Base-by-base conservation (phyloP, 2,888 invertebrate genomes). In the Sinopyrophorus schimmeli region DNA sequence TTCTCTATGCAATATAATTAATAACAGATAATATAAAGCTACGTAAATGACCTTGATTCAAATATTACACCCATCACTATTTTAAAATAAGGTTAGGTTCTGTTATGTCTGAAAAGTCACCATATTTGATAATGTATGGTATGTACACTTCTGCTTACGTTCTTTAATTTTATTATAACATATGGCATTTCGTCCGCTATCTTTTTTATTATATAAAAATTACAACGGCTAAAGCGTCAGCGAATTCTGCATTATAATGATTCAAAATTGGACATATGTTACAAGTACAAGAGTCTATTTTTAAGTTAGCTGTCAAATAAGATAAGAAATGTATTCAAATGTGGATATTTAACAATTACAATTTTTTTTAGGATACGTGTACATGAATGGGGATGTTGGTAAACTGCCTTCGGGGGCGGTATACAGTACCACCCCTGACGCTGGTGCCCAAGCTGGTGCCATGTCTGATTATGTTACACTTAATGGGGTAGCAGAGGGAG, bases 311-410 rank as follows among this genome's bases (percentile, higher is more conserved):
- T 44, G 44, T 37, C 37, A 43, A 43, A 34, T 30, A 16, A n/a
- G 20, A 11, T 24, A 23, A 31, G 20, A 41, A 11, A 31, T 18
- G 17, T 12, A 20, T 4, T 18, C 18, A 18, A 18, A 21, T 21
- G 21, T 9, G 9, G n/a, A 21, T 21, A 54, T 7, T 18, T 1
- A 35, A 24, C 27, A 2, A 12, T 9, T n/a, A 21, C 18, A 3
- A 62, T 60, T 54, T 55, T 64, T 69, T 70, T 27, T 69, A 83
- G 86, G 84, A 74, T 82, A 83, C 79, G 83, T 83, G 78, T 87
- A 84, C 81, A 86, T 87, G 86, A 87, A 87, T 84, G 87, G 86
- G 80, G 87, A 87, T 80, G 80, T 84, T 77, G 83, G 83, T 74
- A 85, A 85, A 79, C 80, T 82, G 78, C 82, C 82, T 75, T 79